Base-by-base conservation (phyloP, 2,797 vertebrate genomes). In the Arremon aurantiirostris region DNA sequence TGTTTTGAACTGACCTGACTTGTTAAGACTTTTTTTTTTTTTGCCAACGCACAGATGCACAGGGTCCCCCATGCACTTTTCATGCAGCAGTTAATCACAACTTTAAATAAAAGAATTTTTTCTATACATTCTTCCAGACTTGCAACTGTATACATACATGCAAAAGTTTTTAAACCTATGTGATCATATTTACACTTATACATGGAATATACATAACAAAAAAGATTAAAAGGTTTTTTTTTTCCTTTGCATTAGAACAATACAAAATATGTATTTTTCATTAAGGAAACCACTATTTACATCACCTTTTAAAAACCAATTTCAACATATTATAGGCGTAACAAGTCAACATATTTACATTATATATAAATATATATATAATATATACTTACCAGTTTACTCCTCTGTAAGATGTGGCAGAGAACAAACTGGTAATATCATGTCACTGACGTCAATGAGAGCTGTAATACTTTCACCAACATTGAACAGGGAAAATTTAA, bases 251-350 rank as follows among this genome's bases (percentile, higher is more conserved):
- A 97, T 99, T 98, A 97, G 98, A 99, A 99, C 98, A 98, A 99
- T 99, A 99, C 99, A 99, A 99, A 99, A 99, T 99, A 99, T 98
- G 98, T 98, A 98, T 98, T 99, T 99, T 98, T 99, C 98, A 98
- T 99, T 98, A 99, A 98, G 98, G 98, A 99, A 99, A 99, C 98
- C 98, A 98, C 97, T 99, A 99, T 99, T 98, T 99, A 99, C 99
- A 99, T 98, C 96, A 98, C 96, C 97, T 97, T 98, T 98, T 97
- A 98, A 98, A 98, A 98, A 98, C 88, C 96, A 96, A 97, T 98
- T 98, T 98, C 96, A 97, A 98, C 97, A 98, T 98, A 96, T 96
- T 96, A 94, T 98, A 98, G 97, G 97, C 91, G 97, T 98, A 98
- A 98, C 97, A 98, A 98, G 97, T 98, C 97, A 91, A 97, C 86